Base-by-base conservation (phyloP, 2,888 invertebrate genomes). In the Polymixis flavicincta region DNA sequence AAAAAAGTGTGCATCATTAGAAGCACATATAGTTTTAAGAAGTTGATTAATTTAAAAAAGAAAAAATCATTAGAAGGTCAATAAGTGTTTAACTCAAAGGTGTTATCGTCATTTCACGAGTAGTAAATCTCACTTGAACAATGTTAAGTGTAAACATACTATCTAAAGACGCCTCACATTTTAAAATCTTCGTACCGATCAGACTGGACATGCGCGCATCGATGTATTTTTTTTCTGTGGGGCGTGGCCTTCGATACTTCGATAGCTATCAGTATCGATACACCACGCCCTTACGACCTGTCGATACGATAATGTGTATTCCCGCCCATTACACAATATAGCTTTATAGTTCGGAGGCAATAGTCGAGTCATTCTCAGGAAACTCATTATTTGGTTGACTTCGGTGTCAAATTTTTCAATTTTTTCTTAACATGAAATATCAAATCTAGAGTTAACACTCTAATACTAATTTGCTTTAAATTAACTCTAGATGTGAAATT, bases 121-220 rank as follows among this genome's bases (percentile, higher is more conserved):
- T 9, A 28, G 19, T 19, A 25, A 28, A 28, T 59, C 19, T 22
- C 22, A 32, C 32, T 32, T 13, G 32, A 60, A 32, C 13, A 32
- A 32, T 32, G 1, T 32, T 19, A 19, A 11, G 13, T 22, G 3
- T 32, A 22, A 14, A 11, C 22, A 13, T 60, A 14, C 70, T 9
- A 14, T 71, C 22, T 1, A 22, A 77, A 67, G 65, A 70, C 13
- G 25, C 28, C 32, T 66, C n/a, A 13, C 7, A 55, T 61, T 42
- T 22, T 32, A 42, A 7, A 74, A 25, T 55, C 55, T 75, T n/a
- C 19, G n/a, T 67, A 37, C 85, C 87, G 80, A 83, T 88, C 87
- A 84, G 81, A 85, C 85, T 73, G 89, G 92, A 87, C 93, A 93
- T 93, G 93, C 93, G 93, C 93, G 83, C 84, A 80, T 82, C 76